Evolutionary conservation across 1,140 invertebrate genomes (phyloP).

Genomic region (Bombus superbus): DNA sequence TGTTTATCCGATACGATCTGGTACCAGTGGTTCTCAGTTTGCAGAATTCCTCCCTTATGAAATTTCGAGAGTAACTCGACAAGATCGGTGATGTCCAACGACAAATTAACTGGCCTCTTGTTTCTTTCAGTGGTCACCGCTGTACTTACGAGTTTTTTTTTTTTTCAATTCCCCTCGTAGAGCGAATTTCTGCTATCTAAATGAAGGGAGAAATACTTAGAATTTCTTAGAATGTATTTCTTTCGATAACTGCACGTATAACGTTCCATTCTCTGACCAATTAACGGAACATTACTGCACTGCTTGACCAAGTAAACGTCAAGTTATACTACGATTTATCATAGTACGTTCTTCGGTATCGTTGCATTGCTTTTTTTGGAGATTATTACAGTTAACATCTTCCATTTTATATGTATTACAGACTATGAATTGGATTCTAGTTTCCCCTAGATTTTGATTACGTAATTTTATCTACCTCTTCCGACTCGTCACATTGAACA

Average conservation of each 20-base stretch:
- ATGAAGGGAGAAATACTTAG: background rate
- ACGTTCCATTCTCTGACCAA: too few species aligned
- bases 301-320: background rate
- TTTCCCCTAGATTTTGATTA: background rate
- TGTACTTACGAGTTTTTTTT: background rate
- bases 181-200: background rate
- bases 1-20: constrained; percentile 38
- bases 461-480: background rate
- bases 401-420: too few species aligned
- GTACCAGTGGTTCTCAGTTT: background rate
- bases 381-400: background rate
- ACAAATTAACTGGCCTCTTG: background rate
- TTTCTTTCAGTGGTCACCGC: background rate
- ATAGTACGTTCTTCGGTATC: background rate
- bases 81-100: too few species aligned
- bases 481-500: background rate
- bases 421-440: background rate
- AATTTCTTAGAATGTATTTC: background rate
- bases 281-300: background rate
- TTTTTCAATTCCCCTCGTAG: background rate
- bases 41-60: background rate
- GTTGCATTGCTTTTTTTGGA: background rate
- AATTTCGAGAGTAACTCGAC: too few species aligned
- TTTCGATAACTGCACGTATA: background rate
- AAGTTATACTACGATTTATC: background rate